Evolutionary conservation across 1,140 invertebrate genomes (phyloP).

Genomic region (Laupala kohalensis): DNA sequence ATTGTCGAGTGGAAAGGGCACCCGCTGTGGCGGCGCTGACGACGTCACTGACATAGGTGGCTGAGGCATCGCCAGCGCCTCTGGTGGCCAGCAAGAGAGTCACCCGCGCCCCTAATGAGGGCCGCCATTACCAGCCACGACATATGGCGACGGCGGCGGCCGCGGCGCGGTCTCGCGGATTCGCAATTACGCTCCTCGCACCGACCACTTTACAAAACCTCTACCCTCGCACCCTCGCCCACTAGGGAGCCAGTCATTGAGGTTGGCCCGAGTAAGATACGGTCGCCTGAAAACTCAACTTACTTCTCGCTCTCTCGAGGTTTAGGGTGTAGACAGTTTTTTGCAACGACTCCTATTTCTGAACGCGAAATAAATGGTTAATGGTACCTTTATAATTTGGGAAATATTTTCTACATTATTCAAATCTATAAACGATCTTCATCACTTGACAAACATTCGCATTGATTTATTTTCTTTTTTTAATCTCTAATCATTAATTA

Average conservation of each 20-base stretch:
- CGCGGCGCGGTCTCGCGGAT: neutral
- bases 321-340: too few relatives aligned
- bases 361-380: too few relatives aligned
- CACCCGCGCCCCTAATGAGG: neutral
- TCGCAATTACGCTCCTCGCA: neutral
- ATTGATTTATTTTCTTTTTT: too few relatives aligned
- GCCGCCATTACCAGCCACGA: neutral
- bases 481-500: too few relatives aligned
- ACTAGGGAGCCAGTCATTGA: neutral
- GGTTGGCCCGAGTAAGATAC: neutral
- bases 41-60: too few relatives aligned
- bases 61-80: too few relatives aligned
- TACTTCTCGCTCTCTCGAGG: neutral
- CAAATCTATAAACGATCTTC: too few relatives aligned
- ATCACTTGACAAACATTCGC: too few relatives aligned
- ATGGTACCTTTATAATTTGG: too few relatives aligned
- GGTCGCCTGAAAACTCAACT: neutral
- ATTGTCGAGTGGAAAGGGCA: neutral
- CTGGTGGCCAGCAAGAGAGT: neutral
- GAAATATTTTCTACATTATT: too few relatives aligned
- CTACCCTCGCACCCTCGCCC: too few relatives aligned
- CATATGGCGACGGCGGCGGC: neutral
- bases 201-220: neutral
- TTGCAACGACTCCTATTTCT: too few relatives aligned
- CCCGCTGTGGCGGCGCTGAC: neutral